Percentiles rank a stretch among this genome's conserved stretches.
phyloP scores from a whole-genome alignment of 1,140 invertebrate species.

The Microvelia longipes region DNA sequence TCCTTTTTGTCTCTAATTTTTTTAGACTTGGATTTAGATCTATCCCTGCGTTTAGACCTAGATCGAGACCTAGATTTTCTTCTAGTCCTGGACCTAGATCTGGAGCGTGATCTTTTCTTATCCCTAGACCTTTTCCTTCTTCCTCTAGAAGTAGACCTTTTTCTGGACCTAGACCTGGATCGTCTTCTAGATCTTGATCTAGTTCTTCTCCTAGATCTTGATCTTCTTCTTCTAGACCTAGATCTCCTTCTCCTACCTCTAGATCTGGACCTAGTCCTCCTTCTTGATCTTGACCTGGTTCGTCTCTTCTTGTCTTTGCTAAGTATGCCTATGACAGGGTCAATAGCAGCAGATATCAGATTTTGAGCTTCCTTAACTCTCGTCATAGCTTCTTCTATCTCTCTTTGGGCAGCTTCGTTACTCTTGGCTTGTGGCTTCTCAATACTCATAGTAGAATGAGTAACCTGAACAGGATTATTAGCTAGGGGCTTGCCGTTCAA shows the following conservation, averaged over 20 bases:
- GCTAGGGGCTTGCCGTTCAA: constrained; percentile 62
- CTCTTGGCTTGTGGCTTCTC: constrained; percentile 85
- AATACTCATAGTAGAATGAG: constrained; percentile 80
- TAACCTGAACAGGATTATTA: constrained; percentile 44
- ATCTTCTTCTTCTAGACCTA: constrained; percentile 42
- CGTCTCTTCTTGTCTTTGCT: constrained; percentile 63
- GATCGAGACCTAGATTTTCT: constrained; percentile 28
- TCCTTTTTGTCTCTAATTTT: constrained; percentile 26
- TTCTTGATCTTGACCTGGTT: constrained; percentile 26
- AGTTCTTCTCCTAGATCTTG: constrained; percentile 38
- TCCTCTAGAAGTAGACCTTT: constrained; percentile 38
- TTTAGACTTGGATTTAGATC: constrained; percentile 28
- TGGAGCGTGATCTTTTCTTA: constrained; percentile 35
- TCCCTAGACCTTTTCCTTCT: constrained; percentile 39
- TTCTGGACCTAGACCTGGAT: constrained; percentile 22
- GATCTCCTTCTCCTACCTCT: constrained; percentile 36
- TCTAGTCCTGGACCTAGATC: constrained; percentile 29
- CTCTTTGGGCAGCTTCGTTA: constrained; percentile 82
- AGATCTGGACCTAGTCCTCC: constrained; percentile 35
- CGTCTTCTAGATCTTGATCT: constrained; percentile 29
- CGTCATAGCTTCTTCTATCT: constrained; percentile 95
- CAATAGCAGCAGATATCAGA: constrained; percentile 80
- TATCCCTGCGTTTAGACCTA: constrained; percentile 26
- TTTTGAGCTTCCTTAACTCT: constrained; percentile 89
- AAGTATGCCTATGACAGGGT: constrained; percentile 69